phyloP scores from a whole-genome alignment of 2,113 vertebrate genomes.

The Myotis yumanensis region DNA sequence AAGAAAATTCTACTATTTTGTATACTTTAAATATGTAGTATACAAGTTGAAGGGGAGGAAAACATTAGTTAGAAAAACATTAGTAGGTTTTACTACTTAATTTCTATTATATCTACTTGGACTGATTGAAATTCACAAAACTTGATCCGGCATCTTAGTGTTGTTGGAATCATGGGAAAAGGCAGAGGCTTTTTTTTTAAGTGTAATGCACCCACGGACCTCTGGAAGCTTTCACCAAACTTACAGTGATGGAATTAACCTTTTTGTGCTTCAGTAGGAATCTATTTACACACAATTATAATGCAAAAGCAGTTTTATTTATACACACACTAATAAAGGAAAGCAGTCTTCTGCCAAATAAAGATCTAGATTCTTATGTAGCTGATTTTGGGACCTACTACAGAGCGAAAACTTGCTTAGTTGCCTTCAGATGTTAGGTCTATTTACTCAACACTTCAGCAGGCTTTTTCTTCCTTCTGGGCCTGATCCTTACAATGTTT shows the following conservation, averaged over 20 bases:
- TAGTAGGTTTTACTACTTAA: background rate
- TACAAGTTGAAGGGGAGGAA: background rate
- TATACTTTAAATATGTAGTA: background rate
- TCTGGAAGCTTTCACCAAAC: background rate
- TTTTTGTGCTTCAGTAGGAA: background rate
- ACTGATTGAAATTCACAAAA: background rate
- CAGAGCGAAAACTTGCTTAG: background rate
- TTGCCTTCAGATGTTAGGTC: background rate
- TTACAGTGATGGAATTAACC: background rate
- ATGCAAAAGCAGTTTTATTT: slow-evolving; percentile 69
- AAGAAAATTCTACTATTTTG: background rate
- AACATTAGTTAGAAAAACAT: background rate
- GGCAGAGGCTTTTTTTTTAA: background rate
- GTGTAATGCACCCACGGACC: background rate
- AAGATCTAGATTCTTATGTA: background rate
- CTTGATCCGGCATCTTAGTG: background rate
- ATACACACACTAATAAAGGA: background rate
- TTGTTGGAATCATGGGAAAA: background rate
- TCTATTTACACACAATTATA: background rate
- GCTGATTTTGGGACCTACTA: background rate
- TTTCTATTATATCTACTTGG: background rate
- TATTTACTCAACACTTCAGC: background rate
- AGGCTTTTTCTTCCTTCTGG: background rate
- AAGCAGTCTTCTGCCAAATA: background rate
- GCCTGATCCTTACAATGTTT: background rate